These are phyloP conservation scores for Peromyscus eremicus DNA, from an alignment of 2,797 vertebrate species.

Conservation along the genomic window DNA sequence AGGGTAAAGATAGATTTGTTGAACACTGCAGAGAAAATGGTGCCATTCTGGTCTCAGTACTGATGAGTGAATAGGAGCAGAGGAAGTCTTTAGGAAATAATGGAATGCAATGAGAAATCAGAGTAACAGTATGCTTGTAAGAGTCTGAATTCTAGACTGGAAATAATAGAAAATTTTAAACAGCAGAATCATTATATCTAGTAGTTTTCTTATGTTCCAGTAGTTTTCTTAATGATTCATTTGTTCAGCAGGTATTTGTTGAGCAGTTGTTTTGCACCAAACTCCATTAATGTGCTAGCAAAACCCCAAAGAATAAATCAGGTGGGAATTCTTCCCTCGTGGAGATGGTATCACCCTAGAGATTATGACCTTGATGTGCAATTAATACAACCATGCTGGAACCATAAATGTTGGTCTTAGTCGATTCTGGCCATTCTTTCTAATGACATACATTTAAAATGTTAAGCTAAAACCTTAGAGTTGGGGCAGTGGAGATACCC, in stretches of 20 bases:
- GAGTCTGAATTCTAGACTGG: conserved; percentile 31
- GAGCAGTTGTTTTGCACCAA: conserved; percentile 13
- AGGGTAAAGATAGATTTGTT: conserved; percentile 48
- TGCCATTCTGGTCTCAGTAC: neutral
- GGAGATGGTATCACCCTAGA: neutral
- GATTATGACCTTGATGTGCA: neutral
- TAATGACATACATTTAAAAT: neutral
- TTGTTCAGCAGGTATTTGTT: conserved; percentile 24
- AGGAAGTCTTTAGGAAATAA: neutral
- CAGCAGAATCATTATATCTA: neutral
- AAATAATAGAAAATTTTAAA: neutral
- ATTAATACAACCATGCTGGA: neutral
- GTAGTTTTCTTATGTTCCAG: neutral
- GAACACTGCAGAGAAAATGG: conserved; percentile 41
- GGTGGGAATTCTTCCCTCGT: neutral
- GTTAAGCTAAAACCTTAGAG: neutral
- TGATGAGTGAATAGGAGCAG: neutral
- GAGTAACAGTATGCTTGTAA: neutral
- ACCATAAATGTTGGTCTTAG: neutral
- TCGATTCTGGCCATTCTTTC: conserved; percentile 3
- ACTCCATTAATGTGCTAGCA: neutral
- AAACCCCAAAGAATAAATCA: conserved; percentile 50
- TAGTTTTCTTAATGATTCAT: conserved; percentile 32
- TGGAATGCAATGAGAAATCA: neutral
- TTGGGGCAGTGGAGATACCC: neutral